Evolutionary conservation across 2,888 invertebrate genomes (phyloP).

Genomic region (Stenolophus ochropezus): DNA sequence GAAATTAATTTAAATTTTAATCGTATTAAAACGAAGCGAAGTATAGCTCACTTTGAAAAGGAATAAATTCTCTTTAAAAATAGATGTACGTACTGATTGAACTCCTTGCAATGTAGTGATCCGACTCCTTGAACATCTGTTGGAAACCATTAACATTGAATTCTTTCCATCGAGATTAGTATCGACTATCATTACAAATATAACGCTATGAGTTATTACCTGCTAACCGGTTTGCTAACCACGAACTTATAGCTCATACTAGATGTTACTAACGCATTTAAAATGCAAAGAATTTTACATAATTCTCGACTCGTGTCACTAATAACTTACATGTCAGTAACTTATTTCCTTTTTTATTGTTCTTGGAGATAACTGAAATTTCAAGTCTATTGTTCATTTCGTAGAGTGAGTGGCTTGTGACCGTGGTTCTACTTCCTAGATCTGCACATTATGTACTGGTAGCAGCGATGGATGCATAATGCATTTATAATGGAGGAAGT

Average conservation of each 20-base stretch:
- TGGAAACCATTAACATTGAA: slow-evolving; percentile 21
- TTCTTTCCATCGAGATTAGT: slow-evolving; percentile 32
- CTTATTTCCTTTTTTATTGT: background rate
- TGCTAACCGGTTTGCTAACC: background rate
- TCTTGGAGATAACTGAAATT: background rate
- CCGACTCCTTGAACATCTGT: background rate
- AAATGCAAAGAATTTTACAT: background rate
- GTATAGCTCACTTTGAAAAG: too few relatives aligned
- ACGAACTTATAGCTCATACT: background rate
- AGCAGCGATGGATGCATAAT: background rate
- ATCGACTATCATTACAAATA: slow-evolving; percentile 5
- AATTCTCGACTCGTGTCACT: background rate
- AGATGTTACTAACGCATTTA: background rate
- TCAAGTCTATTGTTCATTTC: background rate
- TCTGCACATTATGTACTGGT: background rate
- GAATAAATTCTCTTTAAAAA: too few relatives aligned
- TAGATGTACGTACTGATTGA: too few relatives aligned
- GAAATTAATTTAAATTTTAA: too few relatives aligned
- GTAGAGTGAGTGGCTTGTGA: background rate
- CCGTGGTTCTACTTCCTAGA: background rate
- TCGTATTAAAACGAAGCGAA: too few relatives aligned
- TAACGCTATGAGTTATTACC: slow-evolving; percentile 7
- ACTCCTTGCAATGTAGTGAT: too few relatives aligned
- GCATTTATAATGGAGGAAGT: slow-evolving; percentile 12
- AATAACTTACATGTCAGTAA: background rate